Base-by-base conservation (phyloP, 2,888 invertebrate genomes). In the Dendrolimus houi region DNA sequence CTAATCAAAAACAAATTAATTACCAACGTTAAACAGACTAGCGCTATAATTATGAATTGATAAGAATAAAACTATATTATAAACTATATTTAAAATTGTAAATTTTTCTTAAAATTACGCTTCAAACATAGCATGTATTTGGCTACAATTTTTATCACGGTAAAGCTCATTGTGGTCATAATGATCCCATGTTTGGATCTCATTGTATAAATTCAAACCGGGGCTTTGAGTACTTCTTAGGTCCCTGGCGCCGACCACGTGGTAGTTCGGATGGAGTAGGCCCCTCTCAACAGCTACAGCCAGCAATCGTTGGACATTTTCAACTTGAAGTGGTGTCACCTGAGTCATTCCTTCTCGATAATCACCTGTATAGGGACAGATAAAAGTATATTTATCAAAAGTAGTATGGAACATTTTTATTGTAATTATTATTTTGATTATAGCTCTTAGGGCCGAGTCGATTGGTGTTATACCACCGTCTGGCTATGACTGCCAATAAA, bases 211-310 rank as follows among this genome's bases (percentile, higher is more conserved):
- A 56, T 77, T 79, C 0, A 75, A 70, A 1, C 88, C 88, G 0
- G 89, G 89, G 55, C 87, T 87, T 0, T 66, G 67, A 0, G 81
- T 75, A 1, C 1, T 0, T 3, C 62, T 56, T 0, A 87, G 52
- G 59, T 89, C 87, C 53, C 63, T 76, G 0, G 84, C 84, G 0
- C 79, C 85, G 0, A 84, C 65, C 1, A 89, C 73, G 14, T 69
- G 64, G 62, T 78, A 87, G 54, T 81, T 64, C 0, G 72, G 70
- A 9, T 78, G 71, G 1, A 89, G 64, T 57, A 74, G 68, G 0
- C 85, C 84, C 1, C 62, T 61, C 13, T 62, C 42, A 0, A 87
- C 78, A 1, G 86, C 88, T 41, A 69, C 67, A 1, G 75, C 69
- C 1, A 89, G 65, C 14, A 89, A 60, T 69, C 73, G 71, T 52